A percentile compares a stretch with the other conserved stretches of the same genome.
Conservation (phyloP, 1,140 invertebrate species). For the Paralvinella palmiformis region DNA sequence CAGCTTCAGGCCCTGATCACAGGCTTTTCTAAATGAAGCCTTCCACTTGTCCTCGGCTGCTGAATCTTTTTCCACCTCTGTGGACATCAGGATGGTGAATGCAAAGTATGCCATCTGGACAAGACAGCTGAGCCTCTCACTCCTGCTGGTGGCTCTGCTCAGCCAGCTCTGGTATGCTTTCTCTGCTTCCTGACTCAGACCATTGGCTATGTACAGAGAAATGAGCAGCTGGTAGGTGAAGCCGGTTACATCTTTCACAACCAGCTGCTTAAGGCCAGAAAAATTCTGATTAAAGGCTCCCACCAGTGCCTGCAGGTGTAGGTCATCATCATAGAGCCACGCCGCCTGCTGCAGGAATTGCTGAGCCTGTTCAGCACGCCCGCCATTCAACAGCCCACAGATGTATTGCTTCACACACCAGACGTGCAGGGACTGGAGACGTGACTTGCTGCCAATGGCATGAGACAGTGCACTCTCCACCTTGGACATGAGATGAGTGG, state of each 20-base stretch:
- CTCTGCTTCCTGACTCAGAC: no score
- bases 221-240: not conserved
- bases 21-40: no score
- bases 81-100: no score
- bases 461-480: not conserved
- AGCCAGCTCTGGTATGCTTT: no score
- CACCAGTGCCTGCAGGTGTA: not conserved
- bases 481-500: not conserved
- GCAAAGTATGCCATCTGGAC: no score
- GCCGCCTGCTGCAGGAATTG: conserved; percentile 9
- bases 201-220: not conserved
- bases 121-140: no score
- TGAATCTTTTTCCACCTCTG: no score
- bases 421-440: conserved; percentile 6
- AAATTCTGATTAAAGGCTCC: not conserved
- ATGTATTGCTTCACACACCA: conserved; percentile 17
- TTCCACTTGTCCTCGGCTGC: no score
- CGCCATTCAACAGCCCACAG: not conserved
- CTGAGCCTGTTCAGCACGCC: not conserved
- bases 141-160: no score
- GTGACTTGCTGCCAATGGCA: not conserved
- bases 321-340: conserved; percentile 9
- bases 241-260: not conserved
- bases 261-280: not conserved
- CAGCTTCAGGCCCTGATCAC: no score